phyloP scores from a whole-genome alignment of 2,888 invertebrate species.

The Chrysolina americana region DNA sequence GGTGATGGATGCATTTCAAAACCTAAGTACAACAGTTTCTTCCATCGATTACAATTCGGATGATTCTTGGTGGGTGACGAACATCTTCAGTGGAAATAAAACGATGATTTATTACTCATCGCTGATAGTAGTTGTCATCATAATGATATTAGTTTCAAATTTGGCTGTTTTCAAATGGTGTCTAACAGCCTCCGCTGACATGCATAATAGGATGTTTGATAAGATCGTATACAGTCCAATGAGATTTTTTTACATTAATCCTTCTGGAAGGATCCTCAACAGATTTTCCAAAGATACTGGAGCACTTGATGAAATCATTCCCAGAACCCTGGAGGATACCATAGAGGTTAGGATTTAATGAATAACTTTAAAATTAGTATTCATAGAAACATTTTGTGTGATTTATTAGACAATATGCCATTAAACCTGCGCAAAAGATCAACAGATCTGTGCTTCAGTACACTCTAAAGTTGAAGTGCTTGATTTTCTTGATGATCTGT shows the following conservation, averaged over 20 bases:
- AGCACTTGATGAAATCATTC: background rate
- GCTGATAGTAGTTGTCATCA: slow-evolving; percentile 19
- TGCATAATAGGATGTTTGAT: slow-evolving; percentile 73
- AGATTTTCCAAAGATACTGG: slow-evolving; percentile 83
- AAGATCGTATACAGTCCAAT: slow-evolving; percentile 77
- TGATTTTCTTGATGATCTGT: too few species aligned
- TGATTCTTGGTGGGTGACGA: slow-evolving; percentile 13
- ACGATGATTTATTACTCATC: slow-evolving; percentile 32
- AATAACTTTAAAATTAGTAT: too few species aligned
- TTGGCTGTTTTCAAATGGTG: slow-evolving; percentile 72
- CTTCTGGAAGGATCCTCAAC: slow-evolving; percentile 77
- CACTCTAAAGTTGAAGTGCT: too few species aligned
- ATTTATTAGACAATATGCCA: too few species aligned
- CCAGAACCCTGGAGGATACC: slow-evolving; percentile 37
- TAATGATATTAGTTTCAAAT: slow-evolving; percentile 69
- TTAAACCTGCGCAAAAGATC: too few species aligned
- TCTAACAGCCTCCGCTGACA: slow-evolving; percentile 71
- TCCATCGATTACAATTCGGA: background rate
- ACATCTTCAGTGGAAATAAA: slow-evolving; percentile 29
- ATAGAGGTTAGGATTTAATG: background rate
- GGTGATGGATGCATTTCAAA: background rate
- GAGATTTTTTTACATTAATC: slow-evolving; percentile 80
- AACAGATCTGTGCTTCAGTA: too few species aligned
- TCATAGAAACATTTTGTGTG: too few species aligned
- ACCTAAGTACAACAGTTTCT: background rate